Evolutionary conservation across 2,888 invertebrate genomes (phyloP).

Genomic region (Siphlonurus alternatus): DNA sequence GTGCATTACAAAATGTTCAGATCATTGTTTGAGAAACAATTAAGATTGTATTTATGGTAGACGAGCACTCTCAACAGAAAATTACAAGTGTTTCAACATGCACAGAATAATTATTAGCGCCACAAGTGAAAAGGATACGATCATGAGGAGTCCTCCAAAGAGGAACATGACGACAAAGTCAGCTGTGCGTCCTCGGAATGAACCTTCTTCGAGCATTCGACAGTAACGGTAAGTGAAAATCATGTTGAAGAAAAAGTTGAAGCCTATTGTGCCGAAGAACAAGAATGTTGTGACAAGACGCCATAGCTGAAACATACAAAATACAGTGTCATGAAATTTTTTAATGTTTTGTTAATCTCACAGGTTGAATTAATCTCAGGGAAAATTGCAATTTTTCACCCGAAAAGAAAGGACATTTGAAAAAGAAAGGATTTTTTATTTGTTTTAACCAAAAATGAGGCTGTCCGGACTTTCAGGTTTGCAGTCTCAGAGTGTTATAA

Average conservation of each 20-base stretch:
- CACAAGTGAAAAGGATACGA: slow-evolving; percentile 85
- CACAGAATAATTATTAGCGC: too few relatives aligned
- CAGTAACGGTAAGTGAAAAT: slow-evolving; percentile 98
- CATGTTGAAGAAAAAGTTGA: slow-evolving; percentile 98
- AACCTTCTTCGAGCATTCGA: slow-evolving; percentile 96
- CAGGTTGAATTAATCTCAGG: not conserved
- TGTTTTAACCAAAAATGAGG: too few relatives aligned
- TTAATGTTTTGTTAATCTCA: too few relatives aligned
- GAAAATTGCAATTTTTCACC: not conserved
- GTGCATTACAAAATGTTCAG: too few relatives aligned
- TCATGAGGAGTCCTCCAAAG: slow-evolving; percentile 79
- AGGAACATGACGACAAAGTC: slow-evolving; percentile 99
- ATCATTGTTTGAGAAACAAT: too few relatives aligned
- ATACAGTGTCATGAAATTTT: not conserved
- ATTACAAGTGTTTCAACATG: too few relatives aligned
- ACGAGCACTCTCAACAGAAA: too few relatives aligned
- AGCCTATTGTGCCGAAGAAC: slow-evolving; percentile 95
- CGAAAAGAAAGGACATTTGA: not conserved
- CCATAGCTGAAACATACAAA: slow-evolving; percentile 58
- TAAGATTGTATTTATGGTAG: too few relatives aligned
- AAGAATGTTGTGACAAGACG: slow-evolving; percentile 91
- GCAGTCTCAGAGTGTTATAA: too few relatives aligned
- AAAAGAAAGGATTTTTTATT: not conserved
- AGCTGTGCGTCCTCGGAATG: slow-evolving; percentile 87
- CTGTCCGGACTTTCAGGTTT: too few relatives aligned